Conservation (phyloP, 2,888 invertebrate genomes). For the Bursaphelenchus okinawaensis region DNA sequence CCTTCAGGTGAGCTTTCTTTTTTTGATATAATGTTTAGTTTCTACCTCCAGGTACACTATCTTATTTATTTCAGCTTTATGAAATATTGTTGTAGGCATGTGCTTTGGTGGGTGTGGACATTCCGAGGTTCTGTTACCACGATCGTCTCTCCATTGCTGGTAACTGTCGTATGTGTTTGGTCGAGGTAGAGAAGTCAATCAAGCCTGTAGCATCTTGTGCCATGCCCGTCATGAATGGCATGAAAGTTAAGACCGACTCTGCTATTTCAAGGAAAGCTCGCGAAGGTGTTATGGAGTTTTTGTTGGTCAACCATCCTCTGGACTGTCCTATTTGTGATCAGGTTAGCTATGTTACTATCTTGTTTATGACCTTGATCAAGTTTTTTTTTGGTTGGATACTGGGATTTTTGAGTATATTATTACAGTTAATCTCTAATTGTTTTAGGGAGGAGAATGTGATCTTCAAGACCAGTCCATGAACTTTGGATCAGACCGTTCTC, state of each 20-base stretch:
- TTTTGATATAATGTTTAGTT: conserved; percentile 4
- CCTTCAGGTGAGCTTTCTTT: conserved; percentile 69
- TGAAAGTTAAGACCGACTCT: conserved; percentile 92
- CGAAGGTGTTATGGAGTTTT: conserved; percentile 89
- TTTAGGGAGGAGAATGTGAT: conserved; percentile 65
- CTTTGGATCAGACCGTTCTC: conserved; percentile 78
- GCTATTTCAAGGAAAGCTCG: conserved; percentile 69
- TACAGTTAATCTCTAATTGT: no score
- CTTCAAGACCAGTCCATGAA: conserved; percentile 97
- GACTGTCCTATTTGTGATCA: conserved; percentile 99
- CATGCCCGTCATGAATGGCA: conserved; percentile 99
- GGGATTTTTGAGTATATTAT: background rate
- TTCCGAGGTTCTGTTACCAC: conserved; percentile 97
- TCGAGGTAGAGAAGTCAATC: conserved; percentile 95
- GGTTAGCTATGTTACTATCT: conserved; percentile 36
- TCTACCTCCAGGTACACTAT: background rate
- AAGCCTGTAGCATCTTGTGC: conserved; percentile 98
- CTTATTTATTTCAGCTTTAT: conserved; percentile 4
- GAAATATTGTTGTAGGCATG: conserved; percentile 55
- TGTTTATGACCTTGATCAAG: background rate
- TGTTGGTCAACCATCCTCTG: conserved; percentile 93
- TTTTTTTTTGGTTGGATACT: background rate
- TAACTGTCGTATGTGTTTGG: conserved; percentile 98
- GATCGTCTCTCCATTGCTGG: conserved; percentile 96
- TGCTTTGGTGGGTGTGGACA: conserved; percentile 94